Evolutionary conservation across 1,140 invertebrate species (phyloP).

Genomic region (Philotrypesis tridentata): DNA sequence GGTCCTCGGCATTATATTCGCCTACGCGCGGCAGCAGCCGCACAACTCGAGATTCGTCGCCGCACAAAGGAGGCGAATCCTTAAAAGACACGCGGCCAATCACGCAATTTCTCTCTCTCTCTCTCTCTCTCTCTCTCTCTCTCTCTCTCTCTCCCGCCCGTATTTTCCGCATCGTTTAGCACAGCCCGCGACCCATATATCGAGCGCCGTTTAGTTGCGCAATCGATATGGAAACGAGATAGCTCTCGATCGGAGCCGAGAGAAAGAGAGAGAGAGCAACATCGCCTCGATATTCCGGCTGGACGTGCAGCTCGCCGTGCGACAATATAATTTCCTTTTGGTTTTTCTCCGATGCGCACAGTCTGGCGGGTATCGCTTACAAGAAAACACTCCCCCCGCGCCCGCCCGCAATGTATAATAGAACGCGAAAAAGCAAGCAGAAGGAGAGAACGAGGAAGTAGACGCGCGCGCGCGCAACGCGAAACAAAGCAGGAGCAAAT

Average conservation of each 20-base stretch:
- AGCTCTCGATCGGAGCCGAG: too few species aligned
- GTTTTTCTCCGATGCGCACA: too few species aligned
- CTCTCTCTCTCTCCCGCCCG: not conserved
- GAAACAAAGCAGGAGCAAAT: not conserved
- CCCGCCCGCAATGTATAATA: too few species aligned
- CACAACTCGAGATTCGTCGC: not conserved
- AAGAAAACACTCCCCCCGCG: too few species aligned
- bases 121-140: constrained; percentile 12
- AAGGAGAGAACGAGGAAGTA: not conserved
- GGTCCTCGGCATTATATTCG: not conserved
- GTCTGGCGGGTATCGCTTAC: too few species aligned
- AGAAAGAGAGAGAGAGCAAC: not conserved
- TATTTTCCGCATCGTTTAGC: not conserved
- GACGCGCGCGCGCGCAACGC: not conserved
- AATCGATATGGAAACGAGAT: constrained; percentile 1
- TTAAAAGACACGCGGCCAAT: constrained; percentile 45
- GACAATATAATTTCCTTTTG: not conserved
- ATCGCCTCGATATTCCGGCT: not conserved
- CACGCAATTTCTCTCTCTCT: constrained; percentile 25
- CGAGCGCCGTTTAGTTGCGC: not conserved
- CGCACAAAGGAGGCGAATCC: constrained; percentile 33
- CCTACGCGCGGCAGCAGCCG: not conserved
- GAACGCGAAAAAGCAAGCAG: not conserved
- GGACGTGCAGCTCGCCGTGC: not conserved
- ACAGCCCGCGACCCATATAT: not conserved